Evolutionary conservation across 2,797 vertebrate genomes (phyloP).

Genomic region (Sternarchorhynchus goeldii): DNA sequence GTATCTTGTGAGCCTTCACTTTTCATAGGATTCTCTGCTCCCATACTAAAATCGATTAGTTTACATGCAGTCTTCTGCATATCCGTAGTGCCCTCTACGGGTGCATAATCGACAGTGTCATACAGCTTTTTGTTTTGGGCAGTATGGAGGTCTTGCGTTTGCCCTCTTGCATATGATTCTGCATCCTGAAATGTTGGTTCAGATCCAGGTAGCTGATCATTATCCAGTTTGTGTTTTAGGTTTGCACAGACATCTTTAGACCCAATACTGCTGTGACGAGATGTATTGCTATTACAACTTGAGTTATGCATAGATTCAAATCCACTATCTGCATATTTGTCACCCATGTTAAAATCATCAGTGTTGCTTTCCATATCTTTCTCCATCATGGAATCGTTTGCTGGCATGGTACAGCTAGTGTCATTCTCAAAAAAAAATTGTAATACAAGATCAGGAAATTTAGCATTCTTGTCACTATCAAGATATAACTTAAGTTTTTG

Average conservation of each 20-base stretch:
- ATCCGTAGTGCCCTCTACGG: not conserved
- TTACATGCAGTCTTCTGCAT: not conserved
- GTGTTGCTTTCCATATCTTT: not conserved
- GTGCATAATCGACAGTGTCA: not conserved
- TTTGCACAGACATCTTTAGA: too few species aligned
- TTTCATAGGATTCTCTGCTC: too few species aligned
- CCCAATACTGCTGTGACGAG: not conserved
- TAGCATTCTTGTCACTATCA: fast-evolving
- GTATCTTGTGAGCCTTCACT: too few species aligned
- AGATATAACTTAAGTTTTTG: not conserved
- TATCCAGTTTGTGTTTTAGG: too few species aligned
- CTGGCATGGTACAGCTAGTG: too few species aligned
- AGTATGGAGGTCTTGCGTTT: not conserved
- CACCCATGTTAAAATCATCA: not conserved
- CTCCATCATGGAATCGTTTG: not conserved
- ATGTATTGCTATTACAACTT: not conserved
- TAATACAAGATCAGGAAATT: not conserved
- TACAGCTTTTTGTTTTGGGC: not conserved
- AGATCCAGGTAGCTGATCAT: too few species aligned
- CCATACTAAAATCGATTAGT: too few species aligned
- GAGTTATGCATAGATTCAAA: not conserved
- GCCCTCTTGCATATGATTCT: not conserved
- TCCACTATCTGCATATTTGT: conserved; percentile 1
- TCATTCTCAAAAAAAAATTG: conserved; percentile 20
- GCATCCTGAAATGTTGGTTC: not conserved